These are phyloP conservation scores for Steinernema feltiae DNA, from an alignment of 1,140 invertebrate species.

Conservation along the genomic window DNA sequence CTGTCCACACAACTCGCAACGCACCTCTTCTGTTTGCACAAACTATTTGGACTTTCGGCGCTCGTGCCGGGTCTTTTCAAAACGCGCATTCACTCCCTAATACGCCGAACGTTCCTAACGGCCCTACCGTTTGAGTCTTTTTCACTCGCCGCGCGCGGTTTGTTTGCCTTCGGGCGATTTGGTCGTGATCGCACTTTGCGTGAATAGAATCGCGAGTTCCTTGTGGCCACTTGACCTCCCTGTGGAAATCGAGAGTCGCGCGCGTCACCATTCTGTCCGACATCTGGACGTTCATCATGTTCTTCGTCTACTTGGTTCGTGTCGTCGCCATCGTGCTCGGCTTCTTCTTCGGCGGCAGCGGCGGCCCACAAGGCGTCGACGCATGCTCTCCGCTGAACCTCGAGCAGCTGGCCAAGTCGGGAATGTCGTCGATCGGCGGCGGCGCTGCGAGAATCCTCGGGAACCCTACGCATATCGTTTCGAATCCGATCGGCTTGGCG, in stretches of 20 bases:
- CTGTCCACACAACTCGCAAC: too few species aligned
- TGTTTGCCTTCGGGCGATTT: not conserved
- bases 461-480: not conserved
- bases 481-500: not conserved
- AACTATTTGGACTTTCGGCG: too few species aligned
- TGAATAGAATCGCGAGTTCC: conserved; percentile 6
- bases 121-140: not conserved
- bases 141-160: not conserved
- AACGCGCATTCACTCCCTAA: too few species aligned
- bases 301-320: not conserved
- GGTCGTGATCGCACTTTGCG: not conserved
- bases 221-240: conserved; percentile 6
- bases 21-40: too few species aligned
- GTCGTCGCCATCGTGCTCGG: not conserved
- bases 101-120: too few species aligned
- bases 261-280: not conserved
- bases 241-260: conserved; percentile 12
- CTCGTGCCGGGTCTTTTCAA: too few species aligned
- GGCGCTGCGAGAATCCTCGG: not conserved
- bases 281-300: conserved; percentile 10
- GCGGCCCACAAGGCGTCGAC: not conserved
- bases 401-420: not conserved
- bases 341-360: not conserved
- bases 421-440: not conserved
- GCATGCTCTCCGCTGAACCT: not conserved